Percentiles rank a stretch among this genome's conserved stretches.
phyloP scores from a whole-genome alignment of 2,113 vertebrate genomes.

The Macquaria ambigua region DNA sequence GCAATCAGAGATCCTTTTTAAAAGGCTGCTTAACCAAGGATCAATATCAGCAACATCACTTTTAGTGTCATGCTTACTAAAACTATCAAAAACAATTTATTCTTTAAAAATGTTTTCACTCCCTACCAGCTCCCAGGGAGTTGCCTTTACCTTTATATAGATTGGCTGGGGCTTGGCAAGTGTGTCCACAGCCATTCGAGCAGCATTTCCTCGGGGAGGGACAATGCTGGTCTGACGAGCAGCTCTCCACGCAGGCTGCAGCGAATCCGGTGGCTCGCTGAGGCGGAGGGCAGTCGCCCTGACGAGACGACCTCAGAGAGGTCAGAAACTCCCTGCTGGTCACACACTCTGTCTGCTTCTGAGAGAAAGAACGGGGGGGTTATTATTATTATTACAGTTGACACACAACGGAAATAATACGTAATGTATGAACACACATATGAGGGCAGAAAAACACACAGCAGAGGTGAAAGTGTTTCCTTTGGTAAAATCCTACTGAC shows the following conservation, averaged over 20 bases:
- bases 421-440: slow-evolving; percentile 42
- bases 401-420: slow-evolving; percentile 44
- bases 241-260: slow-evolving; percentile 83
- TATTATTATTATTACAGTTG: slow-evolving; percentile 30
- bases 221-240: slow-evolving; percentile 76
- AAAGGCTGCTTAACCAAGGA: neutral
- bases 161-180: slow-evolving; percentile 84
- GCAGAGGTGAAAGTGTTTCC: slow-evolving; percentile 53
- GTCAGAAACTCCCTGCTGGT: slow-evolving; percentile 81
- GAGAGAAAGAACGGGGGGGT: slow-evolving; percentile 12
- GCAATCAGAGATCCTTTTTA: neutral
- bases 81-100: neutral
- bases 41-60: neutral
- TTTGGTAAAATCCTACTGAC: slow-evolving; percentile 51
- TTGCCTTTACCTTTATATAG: slow-evolving; percentile 82
- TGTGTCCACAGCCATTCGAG: slow-evolving; percentile 81
- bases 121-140: neutral
- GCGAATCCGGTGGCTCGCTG: slow-evolving; percentile 79
- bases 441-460: slow-evolving; percentile 41
- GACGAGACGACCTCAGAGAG: slow-evolving; percentile 73
- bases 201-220: slow-evolving; percentile 81
- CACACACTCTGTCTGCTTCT: slow-evolving; percentile 84
- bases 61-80: neutral
- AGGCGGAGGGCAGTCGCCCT: slow-evolving; percentile 79
- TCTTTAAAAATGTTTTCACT: neutral